Evolutionary conservation across 2,888 invertebrate species (phyloP).

Genomic region (Eustalomyia histrio): DNA sequence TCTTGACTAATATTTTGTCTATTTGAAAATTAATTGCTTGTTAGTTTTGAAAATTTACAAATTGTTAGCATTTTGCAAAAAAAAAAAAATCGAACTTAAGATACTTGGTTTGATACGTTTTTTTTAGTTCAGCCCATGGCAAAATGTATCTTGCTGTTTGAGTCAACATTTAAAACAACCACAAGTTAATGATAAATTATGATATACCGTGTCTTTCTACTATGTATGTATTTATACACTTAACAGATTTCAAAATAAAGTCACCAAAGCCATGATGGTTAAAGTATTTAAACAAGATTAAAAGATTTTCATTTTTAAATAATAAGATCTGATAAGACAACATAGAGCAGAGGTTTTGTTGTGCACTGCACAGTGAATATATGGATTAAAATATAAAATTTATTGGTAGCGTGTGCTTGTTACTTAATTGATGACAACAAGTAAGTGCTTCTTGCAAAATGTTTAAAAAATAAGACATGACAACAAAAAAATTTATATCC

Average conservation of each 20-base stretch:
- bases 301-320: slow-evolving; percentile 41
- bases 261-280: slow-evolving; percentile 59
- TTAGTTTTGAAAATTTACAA: slow-evolving; percentile 54
- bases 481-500: slow-evolving; percentile 10
- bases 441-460: slow-evolving; percentile 74
- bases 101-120: background rate
- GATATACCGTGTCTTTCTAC: slow-evolving; percentile 43
- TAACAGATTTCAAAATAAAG: slow-evolving; percentile 54
- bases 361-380: slow-evolving; percentile 35
- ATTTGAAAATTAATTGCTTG: slow-evolving; percentile 62
- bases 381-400: slow-evolving; percentile 67
- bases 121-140: slow-evolving; percentile 12
- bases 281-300: slow-evolving; percentile 62
- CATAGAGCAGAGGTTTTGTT: slow-evolving; percentile 38
- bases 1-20: slow-evolving; percentile 55
- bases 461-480: slow-evolving; percentile 35
- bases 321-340: slow-evolving; percentile 63
- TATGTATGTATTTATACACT: slow-evolving; percentile 38
- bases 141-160: slow-evolving; percentile 62
- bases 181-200: slow-evolving; percentile 64
- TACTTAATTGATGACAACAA: slow-evolving; percentile 78
- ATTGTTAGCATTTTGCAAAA: slow-evolving; percentile 53
- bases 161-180: slow-evolving; percentile 56
- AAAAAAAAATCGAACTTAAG: slow-evolving; percentile 4
- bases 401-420: slow-evolving; percentile 77